Evolutionary conservation across 2,797 vertebrate species (phyloP).

Genomic region (Enteromius treurensis): DNA sequence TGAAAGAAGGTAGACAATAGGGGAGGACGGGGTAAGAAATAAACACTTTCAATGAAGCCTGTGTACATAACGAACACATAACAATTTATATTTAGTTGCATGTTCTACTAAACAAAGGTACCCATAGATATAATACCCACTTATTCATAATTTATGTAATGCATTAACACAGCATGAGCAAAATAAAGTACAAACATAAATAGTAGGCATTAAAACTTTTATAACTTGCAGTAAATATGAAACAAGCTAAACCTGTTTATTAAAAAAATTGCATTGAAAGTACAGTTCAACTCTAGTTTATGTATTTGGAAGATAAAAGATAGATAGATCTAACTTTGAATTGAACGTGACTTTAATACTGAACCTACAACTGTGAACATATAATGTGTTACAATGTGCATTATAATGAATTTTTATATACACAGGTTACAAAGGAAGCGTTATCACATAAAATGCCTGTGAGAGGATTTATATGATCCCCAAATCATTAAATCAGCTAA

Average conservation of each 20-base stretch:
- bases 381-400: no score
- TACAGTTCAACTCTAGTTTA: background rate
- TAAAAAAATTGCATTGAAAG: background rate
- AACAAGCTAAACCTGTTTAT: background rate
- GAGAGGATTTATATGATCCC: slow-evolving; percentile 45
- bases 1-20: slow-evolving; percentile 44
- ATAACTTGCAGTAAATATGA: background rate
- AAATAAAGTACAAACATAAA: background rate
- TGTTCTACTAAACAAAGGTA: slow-evolving; percentile 6
- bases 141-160: background rate
- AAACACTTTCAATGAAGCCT: slow-evolving; percentile 12
- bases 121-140: background rate
- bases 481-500: slow-evolving; percentile 38
- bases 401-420: slow-evolving; percentile 1
- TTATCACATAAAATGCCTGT: background rate
- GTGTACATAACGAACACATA: background rate
- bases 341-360: background rate
- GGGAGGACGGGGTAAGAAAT: slow-evolving; percentile 56
- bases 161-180: background rate
- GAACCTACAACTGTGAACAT: background rate
- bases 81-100: background rate
- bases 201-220: background rate
- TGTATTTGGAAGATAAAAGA: background rate
- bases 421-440: background rate
- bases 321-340: background rate